Percentiles rank a stretch among this genome's conserved stretches.
Conservation (phyloP, 2,888 invertebrate genomes). For the Mythimna albipuncta region DNA sequence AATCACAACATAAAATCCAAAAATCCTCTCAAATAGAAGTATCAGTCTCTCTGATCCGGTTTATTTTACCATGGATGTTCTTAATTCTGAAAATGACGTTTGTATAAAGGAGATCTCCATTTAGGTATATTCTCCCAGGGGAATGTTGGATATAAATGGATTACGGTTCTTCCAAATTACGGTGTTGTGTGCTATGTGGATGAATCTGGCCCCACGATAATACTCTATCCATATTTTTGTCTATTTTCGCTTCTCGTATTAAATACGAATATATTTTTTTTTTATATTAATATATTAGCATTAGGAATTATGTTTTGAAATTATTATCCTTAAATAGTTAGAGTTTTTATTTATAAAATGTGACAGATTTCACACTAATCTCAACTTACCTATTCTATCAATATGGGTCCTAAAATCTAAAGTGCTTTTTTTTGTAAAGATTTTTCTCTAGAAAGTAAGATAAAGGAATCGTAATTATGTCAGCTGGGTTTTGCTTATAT, state of each 20-base stretch:
- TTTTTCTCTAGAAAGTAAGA: conserved; percentile 11
- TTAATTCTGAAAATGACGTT: conserved; percentile 62
- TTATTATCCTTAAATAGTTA: not conserved
- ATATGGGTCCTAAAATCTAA: conserved; percentile 7
- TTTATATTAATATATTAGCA: not conserved
- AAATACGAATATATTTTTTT: conserved; percentile 18
- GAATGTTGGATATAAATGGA: conserved; percentile 65
- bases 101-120: conserved; percentile 50
- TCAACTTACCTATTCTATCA: not conserved
- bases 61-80: conserved; percentile 52
- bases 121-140: conserved; percentile 52
- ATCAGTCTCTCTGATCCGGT: conserved; percentile 52
- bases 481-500: conserved; percentile 12
- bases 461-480: conserved; percentile 14
- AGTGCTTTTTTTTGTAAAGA: conserved; percentile 1
- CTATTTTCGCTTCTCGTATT: conserved; percentile 26
- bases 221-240: conserved; percentile 43
- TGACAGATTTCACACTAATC: not conserved
- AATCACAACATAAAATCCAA: conserved; percentile 34
- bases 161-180: conserved; percentile 66
- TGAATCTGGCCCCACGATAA: conserved; percentile 60
- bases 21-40: conserved; percentile 49
- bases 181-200: conserved; percentile 58
- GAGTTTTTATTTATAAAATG: not conserved
- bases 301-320: not conserved